Conservation (phyloP, 2,797 vertebrate species). For the Rhinatrema bivittatum region DNA sequence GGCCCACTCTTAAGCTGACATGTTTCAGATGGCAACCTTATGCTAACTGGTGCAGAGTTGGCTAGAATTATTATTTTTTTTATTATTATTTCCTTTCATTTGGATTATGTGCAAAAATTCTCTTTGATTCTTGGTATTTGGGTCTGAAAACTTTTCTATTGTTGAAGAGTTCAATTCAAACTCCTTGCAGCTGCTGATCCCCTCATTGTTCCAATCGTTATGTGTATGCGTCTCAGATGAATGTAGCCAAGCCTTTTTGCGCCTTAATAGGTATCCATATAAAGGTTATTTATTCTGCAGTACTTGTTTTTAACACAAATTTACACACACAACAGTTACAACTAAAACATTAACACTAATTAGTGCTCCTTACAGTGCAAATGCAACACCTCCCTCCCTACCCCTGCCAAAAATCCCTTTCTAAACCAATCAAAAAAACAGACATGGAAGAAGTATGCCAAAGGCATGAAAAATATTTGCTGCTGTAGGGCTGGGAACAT, state of each 20-base stretch:
- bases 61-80: constrained; percentile 40
- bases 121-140: constrained; percentile 61
- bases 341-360: constrained; percentile 60
- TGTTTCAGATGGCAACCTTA: constrained; percentile 63
- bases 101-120: constrained; percentile 60
- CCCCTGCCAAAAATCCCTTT: too few relatives aligned
- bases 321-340: constrained; percentile 61
- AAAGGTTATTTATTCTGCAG: constrained; percentile 71
- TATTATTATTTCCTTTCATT: constrained; percentile 63
- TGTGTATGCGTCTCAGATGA: constrained; percentile 73
- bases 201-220: constrained; percentile 62
- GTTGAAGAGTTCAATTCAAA: constrained; percentile 79
- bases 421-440: too few relatives aligned
- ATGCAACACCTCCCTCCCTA: too few relatives aligned
- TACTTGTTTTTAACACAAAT: constrained; percentile 72
- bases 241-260: constrained; percentile 70
- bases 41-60: constrained; percentile 56
- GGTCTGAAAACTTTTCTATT: constrained; percentile 65
- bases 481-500: too few relatives aligned
- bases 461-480: too few relatives aligned
- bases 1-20: constrained; percentile 59
- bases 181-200: constrained; percentile 73
- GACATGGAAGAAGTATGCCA: constrained; percentile 13
- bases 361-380: constrained; percentile 37
- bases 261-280: constrained; percentile 74